These are phyloP conservation scores for Machimus rusticus DNA, from an alignment of 2,888 invertebrate genomes.

Conservation along the genomic window DNA sequence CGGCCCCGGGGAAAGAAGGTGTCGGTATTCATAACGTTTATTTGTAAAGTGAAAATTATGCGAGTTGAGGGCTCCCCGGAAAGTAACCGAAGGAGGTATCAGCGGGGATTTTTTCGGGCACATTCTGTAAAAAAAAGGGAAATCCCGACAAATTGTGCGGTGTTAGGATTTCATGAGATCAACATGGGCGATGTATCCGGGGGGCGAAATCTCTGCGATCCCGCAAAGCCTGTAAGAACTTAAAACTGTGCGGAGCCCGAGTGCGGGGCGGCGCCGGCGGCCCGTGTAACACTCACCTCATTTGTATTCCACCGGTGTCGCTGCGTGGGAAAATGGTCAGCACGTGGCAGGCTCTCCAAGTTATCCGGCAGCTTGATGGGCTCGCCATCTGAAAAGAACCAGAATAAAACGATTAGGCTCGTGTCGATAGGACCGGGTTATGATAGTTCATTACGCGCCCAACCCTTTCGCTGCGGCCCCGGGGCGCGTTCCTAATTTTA, in stretches of 20 bases:
- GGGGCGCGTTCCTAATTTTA: neutral
- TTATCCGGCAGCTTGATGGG: slow-evolving; percentile 94
- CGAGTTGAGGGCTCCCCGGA: slow-evolving; percentile 8
- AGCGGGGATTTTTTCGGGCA: slow-evolving; percentile 9
- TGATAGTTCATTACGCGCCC: neutral
- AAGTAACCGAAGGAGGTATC: slow-evolving; percentile 17
- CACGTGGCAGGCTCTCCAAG: slow-evolving; percentile 91
- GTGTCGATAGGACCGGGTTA: neutral
- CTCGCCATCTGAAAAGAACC: slow-evolving; percentile 77
- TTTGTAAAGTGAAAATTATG: slow-evolving; percentile 47
- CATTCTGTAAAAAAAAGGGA: slow-evolving; percentile 9
- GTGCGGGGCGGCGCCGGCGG: neutral
- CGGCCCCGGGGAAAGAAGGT: slow-evolving; percentile 1
- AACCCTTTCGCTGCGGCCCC: neutral
- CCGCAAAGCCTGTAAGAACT: slow-evolving; percentile 10
- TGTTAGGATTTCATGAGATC: slow-evolving; percentile 26
- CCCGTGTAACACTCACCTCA: slow-evolving; percentile 74
- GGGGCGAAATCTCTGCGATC: slow-evolving; percentile 3
- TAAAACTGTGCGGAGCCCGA: neutral
- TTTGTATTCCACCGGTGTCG: slow-evolving; percentile 99
- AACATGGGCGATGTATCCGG: neutral
- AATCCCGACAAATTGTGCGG: slow-evolving; percentile 25
- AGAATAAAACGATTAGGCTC: slow-evolving; percentile 45
- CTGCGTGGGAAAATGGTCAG: slow-evolving; percentile 93
- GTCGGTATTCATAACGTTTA: slow-evolving; percentile 48